These are phyloP conservation scores for Drosophila pseudoananassae DNA, from an alignment of 1,140 invertebrate genomes.

Conservation along the genomic window DNA sequence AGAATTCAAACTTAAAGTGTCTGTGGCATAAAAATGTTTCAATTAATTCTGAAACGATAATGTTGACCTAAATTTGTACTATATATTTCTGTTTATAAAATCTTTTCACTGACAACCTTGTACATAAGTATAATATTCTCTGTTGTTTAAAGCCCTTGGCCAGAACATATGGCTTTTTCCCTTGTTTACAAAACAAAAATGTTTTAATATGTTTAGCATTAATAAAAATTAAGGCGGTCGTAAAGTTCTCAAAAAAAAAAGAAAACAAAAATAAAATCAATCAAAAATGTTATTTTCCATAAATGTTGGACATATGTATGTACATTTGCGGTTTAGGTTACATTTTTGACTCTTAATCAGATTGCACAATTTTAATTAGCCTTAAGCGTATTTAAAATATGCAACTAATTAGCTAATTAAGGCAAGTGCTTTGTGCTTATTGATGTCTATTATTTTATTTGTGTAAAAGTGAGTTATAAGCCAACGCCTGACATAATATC, in stretches of 20 bases:
- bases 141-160: constrained; percentile 4
- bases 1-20: constrained; percentile 4
- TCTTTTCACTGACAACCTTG: constrained; percentile 15
- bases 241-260: constrained; percentile 4
- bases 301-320: not conserved
- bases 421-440: constrained; percentile 12
- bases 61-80: not conserved
- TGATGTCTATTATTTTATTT: constrained; percentile 9
- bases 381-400: constrained; percentile 17
- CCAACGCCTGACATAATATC: constrained; percentile 18
- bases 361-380: constrained; percentile 24
- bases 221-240: constrained; percentile 9
- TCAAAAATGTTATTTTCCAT: constrained; percentile 8
- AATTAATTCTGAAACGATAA: not conserved
- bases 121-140: not conserved
- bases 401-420: constrained; percentile 22
- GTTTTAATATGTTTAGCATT: constrained; percentile 15
- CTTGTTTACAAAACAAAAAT: constrained; percentile 17
- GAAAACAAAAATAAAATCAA: constrained; percentile 22
- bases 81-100: constrained; percentile 14
- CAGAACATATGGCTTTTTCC: not conserved
- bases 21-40: not conserved
- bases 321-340: not conserved
- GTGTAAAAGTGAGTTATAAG: not conserved
- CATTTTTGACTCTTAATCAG: constrained; percentile 23